Percentiles rank a stretch among this genome's conserved stretches.
phyloP scores from a whole-genome alignment of 2,888 invertebrate genomes.

The Autographa pulchrina region DNA sequence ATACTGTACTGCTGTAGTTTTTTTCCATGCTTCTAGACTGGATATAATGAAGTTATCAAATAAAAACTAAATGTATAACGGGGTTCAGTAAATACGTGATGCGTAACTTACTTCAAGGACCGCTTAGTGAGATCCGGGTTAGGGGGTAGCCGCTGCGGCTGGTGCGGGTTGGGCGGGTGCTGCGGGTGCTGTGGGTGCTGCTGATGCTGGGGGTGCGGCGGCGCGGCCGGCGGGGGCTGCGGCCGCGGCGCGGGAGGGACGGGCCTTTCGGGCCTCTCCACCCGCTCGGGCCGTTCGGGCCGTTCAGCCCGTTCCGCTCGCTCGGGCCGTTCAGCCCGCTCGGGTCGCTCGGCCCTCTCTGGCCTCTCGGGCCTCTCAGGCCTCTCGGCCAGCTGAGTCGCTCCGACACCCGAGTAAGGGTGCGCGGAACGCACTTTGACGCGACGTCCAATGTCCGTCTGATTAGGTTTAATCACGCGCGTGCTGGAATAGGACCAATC shows the following conservation, averaged over 20 bases:
- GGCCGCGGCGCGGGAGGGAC: constrained; percentile 60
- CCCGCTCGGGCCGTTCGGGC: constrained; percentile 72
- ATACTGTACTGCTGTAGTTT: not conserved
- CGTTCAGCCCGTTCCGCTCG: constrained; percentile 67
- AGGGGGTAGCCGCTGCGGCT: constrained; percentile 84
- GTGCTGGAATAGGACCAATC: constrained; percentile 90
- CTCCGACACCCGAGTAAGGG: constrained; percentile 77
- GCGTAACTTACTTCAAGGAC: constrained; percentile 91
- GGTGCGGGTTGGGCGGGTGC: constrained; percentile 78
- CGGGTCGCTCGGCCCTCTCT: constrained; percentile 72
- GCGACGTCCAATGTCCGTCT: constrained; percentile 96
- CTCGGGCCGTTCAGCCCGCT: constrained; percentile 72
- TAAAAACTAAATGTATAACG: not conserved
- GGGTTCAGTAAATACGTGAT: constrained; percentile 10
- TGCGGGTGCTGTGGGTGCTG: constrained; percentile 65
- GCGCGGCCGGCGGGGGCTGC: constrained; percentile 62
- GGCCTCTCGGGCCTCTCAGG: constrained; percentile 70
- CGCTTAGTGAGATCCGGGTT: constrained; percentile 93
- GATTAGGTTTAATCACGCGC: constrained; percentile 97
- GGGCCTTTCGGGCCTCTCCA: constrained; percentile 64
- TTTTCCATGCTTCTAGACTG: not conserved
- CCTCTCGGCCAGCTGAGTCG: constrained; percentile 74
- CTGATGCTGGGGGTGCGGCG: constrained; percentile 60
- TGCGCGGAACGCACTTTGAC: constrained; percentile 92
- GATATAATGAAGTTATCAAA: not conserved